Percentiles rank a stretch among this genome's conserved stretches.
Conservation (phyloP, 2,113 vertebrate genomes). For the Heteronetta atricapilla region DNA sequence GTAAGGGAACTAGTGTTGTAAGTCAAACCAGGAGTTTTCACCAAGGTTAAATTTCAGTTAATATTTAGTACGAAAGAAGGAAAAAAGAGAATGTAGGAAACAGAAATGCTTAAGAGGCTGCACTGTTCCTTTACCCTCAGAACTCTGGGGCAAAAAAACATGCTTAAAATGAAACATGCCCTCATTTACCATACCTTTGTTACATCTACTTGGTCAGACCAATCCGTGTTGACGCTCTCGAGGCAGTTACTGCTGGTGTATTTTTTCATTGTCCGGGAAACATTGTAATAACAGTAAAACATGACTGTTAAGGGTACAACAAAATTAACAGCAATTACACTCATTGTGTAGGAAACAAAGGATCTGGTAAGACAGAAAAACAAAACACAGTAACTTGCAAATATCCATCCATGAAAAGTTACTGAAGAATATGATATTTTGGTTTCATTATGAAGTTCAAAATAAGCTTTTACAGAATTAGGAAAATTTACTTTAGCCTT, state of each 20-base stretch:
- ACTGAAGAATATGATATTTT: not conserved
- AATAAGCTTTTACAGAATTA: not conserved
- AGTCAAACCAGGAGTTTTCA: not conserved
- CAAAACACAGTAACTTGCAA: conserved; percentile 59
- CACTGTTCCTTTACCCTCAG: not conserved
- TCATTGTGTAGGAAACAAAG: conserved; percentile 96
- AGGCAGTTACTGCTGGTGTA: conserved; percentile 78
- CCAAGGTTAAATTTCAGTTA: not conserved
- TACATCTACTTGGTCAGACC: conserved; percentile 94
- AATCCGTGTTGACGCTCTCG: conserved; percentile 82
- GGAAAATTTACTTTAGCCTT: not conserved
- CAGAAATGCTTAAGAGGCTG: not conserved
- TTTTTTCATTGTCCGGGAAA: conserved; percentile 83
- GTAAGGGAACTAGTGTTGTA: not conserved
- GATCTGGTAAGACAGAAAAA: conserved; percentile 82
- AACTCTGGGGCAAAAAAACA: not conserved
- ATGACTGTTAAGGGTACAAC: conserved; percentile 89
- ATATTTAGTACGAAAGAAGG: not conserved
- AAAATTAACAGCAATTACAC: conserved; percentile 92
- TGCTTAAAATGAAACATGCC: not conserved
- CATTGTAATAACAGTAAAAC: conserved; percentile 96
- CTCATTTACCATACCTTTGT: conserved; percentile 85
- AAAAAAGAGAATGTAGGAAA: not conserved
- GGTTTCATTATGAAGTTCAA: not conserved
- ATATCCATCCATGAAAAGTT: conserved; percentile 17